phyloP scores from a whole-genome alignment of 2,113 vertebrate species.

The Myxocyprinus asiaticus region DNA sequence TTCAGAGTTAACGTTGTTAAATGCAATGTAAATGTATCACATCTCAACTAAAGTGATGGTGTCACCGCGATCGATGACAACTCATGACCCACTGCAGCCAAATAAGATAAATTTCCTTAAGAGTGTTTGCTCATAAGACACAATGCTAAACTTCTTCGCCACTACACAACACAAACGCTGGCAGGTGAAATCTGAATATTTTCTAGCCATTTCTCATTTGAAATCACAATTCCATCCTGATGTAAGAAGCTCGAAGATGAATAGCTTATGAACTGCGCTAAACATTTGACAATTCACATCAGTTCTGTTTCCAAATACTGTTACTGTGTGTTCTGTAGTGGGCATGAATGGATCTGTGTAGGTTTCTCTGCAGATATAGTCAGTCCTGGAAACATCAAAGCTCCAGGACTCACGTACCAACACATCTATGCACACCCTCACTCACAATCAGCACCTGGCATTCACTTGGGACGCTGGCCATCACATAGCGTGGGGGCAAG shows the following conservation, averaged over 20 bases:
- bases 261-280: constrained; percentile 25
- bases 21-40: no score
- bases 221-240: not conserved
- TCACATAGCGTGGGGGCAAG: not conserved
- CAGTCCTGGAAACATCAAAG: constrained; percentile 21
- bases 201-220: not conserved
- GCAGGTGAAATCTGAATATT: no score
- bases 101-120: no score
- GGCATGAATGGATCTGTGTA: not conserved
- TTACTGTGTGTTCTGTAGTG: not conserved
- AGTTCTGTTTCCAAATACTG: constrained; percentile 29
- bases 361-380: not conserved
- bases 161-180: no score
- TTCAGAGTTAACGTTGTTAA: no score
- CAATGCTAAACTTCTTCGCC: no score
- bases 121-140: no score
- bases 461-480: not conserved
- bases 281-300: constrained; percentile 53
- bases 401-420: not conserved
- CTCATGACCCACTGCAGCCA: no score
- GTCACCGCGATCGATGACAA: no score
- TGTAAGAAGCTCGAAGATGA: not conserved
- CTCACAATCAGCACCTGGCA: not conserved
- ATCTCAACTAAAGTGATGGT: no score
- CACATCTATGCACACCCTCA: not conserved